Evolutionary conservation across 1,140 invertebrate genomes (phyloP), one percentile per base, ranked within the genome.

Genomic region (Eueides isabella): DNA sequence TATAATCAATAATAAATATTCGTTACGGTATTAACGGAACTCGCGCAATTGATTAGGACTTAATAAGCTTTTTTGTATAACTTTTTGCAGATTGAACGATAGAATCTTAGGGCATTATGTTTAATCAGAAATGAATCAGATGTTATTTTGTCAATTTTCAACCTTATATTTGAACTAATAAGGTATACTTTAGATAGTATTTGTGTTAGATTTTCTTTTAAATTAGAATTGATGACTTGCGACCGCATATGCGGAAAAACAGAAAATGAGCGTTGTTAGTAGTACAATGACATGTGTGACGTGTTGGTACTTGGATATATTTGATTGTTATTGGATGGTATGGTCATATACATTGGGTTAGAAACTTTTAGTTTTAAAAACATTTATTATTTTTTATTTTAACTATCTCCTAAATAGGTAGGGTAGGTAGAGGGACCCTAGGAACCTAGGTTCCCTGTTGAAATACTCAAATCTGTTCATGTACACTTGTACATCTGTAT

Each of bases 221-320:
- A 82, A 87, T 87, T 85, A 85, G 75, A 79, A 82, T 68, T 64
- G 72, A 85, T 86, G 85, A 88, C 86, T 86, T 82, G 85, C 82
- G 44, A 72, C 80, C 30, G 61, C 74, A 67, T 67, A 65, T 62
- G 64, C 75, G 61, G 70, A 79, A 82, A 79, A 79, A 80, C 66
- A 68, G 66, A 66, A 73, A 69, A 65, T 73, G 55, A 67, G n/a
- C 61, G 29, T 62, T 67, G 23, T 26, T 28, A 23, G 29, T 30
- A 19, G 66, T 29, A 68, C 44, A 55, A 68, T 30, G 33, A 26
- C 23, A 66, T n/a, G 12, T 44, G 66, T 44, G 35, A 67, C 29
- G 41, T 44, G 19, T 44, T 67, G 31, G 11, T 19, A 48, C 35
- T 67, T 23, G 23, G 41, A 67, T 44, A 41, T 55, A 55, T 11